Evolutionary conservation across 2,888 invertebrate genomes (phyloP), one percentile per base, ranked within the genome.

Genomic region (Nysson spinosus): DNA sequence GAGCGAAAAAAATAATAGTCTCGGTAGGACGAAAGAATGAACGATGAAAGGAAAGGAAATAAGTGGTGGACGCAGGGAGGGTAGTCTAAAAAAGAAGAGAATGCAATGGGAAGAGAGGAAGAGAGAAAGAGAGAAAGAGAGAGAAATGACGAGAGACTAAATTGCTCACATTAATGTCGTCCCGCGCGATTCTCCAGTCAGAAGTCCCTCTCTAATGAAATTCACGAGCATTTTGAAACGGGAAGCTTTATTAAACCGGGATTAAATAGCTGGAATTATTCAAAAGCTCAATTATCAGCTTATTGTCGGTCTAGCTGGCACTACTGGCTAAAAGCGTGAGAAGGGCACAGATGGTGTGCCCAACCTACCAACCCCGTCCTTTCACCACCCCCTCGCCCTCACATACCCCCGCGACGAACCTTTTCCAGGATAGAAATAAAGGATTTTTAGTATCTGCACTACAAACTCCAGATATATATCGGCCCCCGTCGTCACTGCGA

Each of bases 211-310:
- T 49, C 65, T 72, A 69, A 75, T 76, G 72, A 75, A 75, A 76
- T 72, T 75, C 74, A 76, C 72, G 72, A 52, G 60, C 72, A 61
- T 75, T 75, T 72, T 72, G 63, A 69, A 75, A 75, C 63, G 69
- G 55, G 63, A 65, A 66, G 71, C 68, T 72, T 74, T 77, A 78
- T 78, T 77, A 78, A 80, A 76, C 67, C 72, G 54, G 75, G 75
- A 80, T 79, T 81, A 80, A 76, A 79, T 73, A 73, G 72, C 71
- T 69, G 72, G 82, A 83, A 83, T 83, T 82, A 84, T 83, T 83
- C 83, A 79, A 80, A 81, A 83, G 80, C 81, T 83, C 82, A 85
- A 84, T 85, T 84, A 85, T 82, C 83, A 83, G 85, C 81, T 85
- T 85, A 84, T 80, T 81, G 82, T 83, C 83, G 82, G 79, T 82